These are phyloP conservation scores for Camelus dromedarius DNA, from an alignment of 2,113 vertebrate genomes.

Conservation along the genomic window DNA sequence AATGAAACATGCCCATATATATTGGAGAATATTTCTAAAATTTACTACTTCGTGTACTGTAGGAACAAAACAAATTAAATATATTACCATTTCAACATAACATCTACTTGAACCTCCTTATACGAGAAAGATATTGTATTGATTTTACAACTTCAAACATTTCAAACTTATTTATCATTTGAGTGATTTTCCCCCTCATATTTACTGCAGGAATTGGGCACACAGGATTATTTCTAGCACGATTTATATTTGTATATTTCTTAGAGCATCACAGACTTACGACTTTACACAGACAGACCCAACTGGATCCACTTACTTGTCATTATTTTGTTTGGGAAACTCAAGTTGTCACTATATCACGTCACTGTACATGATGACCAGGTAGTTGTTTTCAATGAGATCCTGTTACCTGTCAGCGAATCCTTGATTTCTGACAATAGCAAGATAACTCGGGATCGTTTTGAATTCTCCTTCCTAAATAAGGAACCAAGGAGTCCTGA, in stretches of 20 bases:
- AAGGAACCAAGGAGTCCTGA: neutral
- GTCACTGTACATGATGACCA: neutral
- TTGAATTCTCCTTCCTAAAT: neutral
- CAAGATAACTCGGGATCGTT: neutral
- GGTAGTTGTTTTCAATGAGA: neutral
- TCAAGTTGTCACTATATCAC: neutral
- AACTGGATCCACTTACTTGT: neutral
- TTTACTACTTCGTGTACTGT: neutral
- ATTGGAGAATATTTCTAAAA: neutral
- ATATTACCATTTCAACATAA: neutral
- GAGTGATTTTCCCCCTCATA: neutral
- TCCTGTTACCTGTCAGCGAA: neutral
- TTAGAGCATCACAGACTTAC: neutral
- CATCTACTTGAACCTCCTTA: neutral
- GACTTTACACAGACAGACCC: neutral
- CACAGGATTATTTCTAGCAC: neutral
- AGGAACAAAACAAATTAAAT: neutral
- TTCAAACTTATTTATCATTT: constrained; percentile 2
- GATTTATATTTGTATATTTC: neutral
- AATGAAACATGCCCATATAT: neutral
- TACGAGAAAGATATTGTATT: neutral
- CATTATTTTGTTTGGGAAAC: neutral
- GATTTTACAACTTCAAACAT: neutral
- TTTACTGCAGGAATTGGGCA: neutral
- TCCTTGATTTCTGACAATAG: neutral